Percentiles rank a stretch among this genome's conserved stretches.
Conservation (phyloP, 2,888 invertebrate genomes). For the Harmothoe impar region DNA sequence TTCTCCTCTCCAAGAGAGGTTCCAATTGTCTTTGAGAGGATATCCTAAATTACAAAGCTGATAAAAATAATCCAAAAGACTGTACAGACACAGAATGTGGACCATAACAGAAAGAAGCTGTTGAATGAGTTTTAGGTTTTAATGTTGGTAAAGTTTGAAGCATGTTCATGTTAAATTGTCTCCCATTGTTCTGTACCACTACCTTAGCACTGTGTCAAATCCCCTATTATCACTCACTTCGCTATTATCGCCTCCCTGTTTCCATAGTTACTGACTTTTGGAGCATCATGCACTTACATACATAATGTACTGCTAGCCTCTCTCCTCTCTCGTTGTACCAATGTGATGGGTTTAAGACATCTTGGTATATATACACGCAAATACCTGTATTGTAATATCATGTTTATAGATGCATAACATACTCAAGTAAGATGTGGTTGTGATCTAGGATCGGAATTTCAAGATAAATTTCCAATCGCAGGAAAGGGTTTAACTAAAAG, state of each 20-base stretch:
- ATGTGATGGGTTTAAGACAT: conserved; percentile 16
- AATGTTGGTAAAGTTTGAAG: background rate
- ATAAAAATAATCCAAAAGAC: no score
- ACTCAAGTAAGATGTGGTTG: conserved; percentile 36
- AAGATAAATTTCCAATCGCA: background rate
- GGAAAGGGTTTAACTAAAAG: conserved; percentile 1
- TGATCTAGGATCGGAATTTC: conserved; percentile 42
- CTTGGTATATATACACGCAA: background rate
- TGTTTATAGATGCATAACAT: background rate
- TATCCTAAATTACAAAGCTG: no score
- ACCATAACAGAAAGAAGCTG: no score
- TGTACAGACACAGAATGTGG: no score
- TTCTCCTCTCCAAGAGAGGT: no score
- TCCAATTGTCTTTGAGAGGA: no score
- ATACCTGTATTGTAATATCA: background rate
- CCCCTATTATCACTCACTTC: background rate
- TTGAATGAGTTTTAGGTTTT: no score
- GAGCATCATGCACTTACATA: background rate
- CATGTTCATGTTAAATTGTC: background rate
- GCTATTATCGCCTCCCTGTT: background rate
- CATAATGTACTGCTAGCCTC: background rate
- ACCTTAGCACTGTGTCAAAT: background rate
- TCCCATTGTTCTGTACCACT: background rate
- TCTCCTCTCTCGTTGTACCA: background rate
- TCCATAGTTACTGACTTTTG: background rate